Evolutionary conservation across 2,888 invertebrate species (phyloP), one percentile per base, ranked within the genome.

Genomic region (Rhorus exstirpatorius): DNA sequence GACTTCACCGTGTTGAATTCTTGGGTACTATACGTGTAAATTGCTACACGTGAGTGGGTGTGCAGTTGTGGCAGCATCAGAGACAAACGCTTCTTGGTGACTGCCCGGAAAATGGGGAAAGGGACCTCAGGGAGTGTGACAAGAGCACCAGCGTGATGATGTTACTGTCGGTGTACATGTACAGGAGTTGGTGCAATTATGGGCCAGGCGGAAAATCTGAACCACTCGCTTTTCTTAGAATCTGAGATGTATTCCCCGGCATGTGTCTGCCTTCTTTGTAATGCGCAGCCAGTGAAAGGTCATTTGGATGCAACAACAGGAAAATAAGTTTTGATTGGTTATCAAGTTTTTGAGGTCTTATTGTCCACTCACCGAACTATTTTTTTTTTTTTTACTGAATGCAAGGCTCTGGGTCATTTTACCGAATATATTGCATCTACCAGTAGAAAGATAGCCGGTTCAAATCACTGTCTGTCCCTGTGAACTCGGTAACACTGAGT

Each of bases 51-150:
- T 38, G 38, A 31, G 63, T 44, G 53, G 6, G 17, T 14, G 63
- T 19, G n/a, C 46, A 35, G 46, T 55, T 10, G 67, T 67, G 58
- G 41, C 65, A 55, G 24, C n/a, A n/a, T n/a, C 49, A 35, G 55
- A 41, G 67, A 72, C 49, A 65, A 67, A 72, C 46, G 38, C 31
- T 63, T 71, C 70, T 71, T 51, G 58, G 74, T 49, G 49, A 67
- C 46, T 21, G 41, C n/a, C 10, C 7, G 51, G 31, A 19, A 46
- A 17, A 35, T 1, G 19, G 35, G 46, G 17, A 44, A 61, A 79
- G 60, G 61, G 41, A 74, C 74, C 21, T 61, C 44, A 60, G 74
- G 79, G 41, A 31, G 72, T 79, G 55, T 67, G 72, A 67, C 72
- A 51, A 53, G 67, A 72, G 72, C 61, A 60, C 58, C 24, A 1